Evolutionary conservation across 1,140 invertebrate species (phyloP), one percentile per base, ranked within the genome.

Genomic region (Heterodera carotae): DNA sequence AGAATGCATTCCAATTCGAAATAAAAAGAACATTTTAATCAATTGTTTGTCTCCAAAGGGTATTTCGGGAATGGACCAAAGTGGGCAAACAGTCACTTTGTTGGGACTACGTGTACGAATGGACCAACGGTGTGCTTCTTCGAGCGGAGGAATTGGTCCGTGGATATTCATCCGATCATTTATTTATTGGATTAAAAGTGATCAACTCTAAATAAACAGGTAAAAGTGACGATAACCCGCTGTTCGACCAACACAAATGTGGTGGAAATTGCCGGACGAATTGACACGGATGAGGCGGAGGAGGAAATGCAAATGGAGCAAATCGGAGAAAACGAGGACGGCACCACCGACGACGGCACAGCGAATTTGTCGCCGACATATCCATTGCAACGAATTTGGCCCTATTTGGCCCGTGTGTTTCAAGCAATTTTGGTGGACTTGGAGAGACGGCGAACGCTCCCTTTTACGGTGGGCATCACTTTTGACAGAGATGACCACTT

Each of bases 51-150:
- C 39, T 12, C 39, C 12, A 43, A 68, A 56, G 62, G 22, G 22
- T 84, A 10, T 83, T 83, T 36, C 83, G 82, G 27, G 48, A 80
- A 31, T 76, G 82, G 67, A 84, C 69, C 56, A 48, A 33, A 15
- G 39, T 70, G 34, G 69, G 69, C 22, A 80, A 53, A 34, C 31
- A 78, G n/a, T 33, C 66, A 15, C 18, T 73, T 70, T 76, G 43
- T n/a, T 83, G 78, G 74, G 81, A 77, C 29, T 83, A 83, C 59
- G 53, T 59, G 18, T 83, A 83, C 43, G 83, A 81, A 60, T 83
- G 82, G 82, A 81, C 76, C 36, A 76, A 76, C 59, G 82, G 82
- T 22, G 74, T 84, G 56, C 73, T 83, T 3, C 59, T 83, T n/a
- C 34, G 82, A 39, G 72, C 72, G 15, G 53, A 83, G 31, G 79